Evolutionary conservation across 2,797 vertebrate species (phyloP).

Genomic region (Siniperca scherzeri): DNA sequence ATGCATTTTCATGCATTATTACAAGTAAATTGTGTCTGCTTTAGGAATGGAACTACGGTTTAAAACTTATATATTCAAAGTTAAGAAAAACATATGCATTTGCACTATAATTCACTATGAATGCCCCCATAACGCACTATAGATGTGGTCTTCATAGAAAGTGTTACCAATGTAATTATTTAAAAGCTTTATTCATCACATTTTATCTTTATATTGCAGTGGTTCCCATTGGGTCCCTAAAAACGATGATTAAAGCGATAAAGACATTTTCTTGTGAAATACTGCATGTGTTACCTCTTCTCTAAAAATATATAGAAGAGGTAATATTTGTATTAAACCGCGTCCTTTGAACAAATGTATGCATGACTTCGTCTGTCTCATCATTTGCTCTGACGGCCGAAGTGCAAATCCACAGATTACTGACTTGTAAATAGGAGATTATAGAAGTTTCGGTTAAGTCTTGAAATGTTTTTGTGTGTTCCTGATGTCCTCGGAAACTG

Average conservation of each 20-base stretch:
- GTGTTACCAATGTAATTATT: background rate
- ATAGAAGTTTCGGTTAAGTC: background rate
- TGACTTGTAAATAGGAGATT: background rate
- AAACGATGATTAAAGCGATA: background rate
- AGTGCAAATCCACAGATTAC: slow-evolving; percentile 6
- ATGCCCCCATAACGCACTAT: too few relatives aligned
- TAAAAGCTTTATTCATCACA: background rate
- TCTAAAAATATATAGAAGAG: too few relatives aligned
- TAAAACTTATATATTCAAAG: too few relatives aligned
- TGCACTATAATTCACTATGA: too few relatives aligned
- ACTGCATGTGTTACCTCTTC: too few relatives aligned
- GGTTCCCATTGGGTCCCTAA: too few relatives aligned
- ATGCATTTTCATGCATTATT: too few relatives aligned
- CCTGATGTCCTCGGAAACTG: background rate
- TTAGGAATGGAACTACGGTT: too few relatives aligned
- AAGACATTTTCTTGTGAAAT: too few relatives aligned
- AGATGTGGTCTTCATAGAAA: too few relatives aligned
- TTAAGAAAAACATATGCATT: too few relatives aligned
- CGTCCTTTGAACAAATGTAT: background rate
- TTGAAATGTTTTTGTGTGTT: background rate
- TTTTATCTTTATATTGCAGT: background rate
- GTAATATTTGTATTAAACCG: background rate
- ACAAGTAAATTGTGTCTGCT: too few relatives aligned
- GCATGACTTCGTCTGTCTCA: background rate
- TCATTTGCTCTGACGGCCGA: background rate